These are phyloP conservation scores for Hyles lineata DNA, from an alignment of 2,888 invertebrate species.

Conservation along the genomic window DNA sequence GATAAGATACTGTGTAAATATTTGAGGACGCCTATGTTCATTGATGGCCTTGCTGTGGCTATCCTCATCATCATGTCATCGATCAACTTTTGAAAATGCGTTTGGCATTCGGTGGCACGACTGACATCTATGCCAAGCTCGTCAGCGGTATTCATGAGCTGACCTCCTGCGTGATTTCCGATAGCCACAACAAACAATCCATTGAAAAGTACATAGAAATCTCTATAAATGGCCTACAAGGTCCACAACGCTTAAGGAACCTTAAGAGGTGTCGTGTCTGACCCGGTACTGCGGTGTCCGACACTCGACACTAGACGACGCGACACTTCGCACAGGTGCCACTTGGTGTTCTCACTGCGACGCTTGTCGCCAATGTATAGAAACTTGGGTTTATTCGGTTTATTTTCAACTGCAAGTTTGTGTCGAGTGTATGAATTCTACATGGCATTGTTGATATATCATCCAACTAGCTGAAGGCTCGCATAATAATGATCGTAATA, in stretches of 20 bases:
- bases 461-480: too few relatives aligned
- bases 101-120: too few relatives aligned
- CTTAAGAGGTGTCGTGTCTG: background rate
- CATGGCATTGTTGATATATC: too few relatives aligned
- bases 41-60: too few relatives aligned
- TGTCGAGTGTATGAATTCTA: too few relatives aligned
- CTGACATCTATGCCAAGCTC: too few relatives aligned
- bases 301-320: background rate
- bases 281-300: background rate
- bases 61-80: too few relatives aligned
- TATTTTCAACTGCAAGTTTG: background rate
- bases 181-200: background rate
- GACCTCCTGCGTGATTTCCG: background rate
- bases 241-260: background rate
- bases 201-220: background rate
- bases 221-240: background rate
- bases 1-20: too few relatives aligned
- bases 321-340: background rate
- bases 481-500: too few relatives aligned
- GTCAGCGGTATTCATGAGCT: too few relatives aligned
- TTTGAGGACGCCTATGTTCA: too few relatives aligned
- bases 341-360: constrained; percentile 3
- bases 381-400: background rate
- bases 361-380: background rate
- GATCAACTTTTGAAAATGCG: too few relatives aligned